phyloP scores from a whole-genome alignment of 2,113 vertebrate species.

The Tychaedon coryphoeus region DNA sequence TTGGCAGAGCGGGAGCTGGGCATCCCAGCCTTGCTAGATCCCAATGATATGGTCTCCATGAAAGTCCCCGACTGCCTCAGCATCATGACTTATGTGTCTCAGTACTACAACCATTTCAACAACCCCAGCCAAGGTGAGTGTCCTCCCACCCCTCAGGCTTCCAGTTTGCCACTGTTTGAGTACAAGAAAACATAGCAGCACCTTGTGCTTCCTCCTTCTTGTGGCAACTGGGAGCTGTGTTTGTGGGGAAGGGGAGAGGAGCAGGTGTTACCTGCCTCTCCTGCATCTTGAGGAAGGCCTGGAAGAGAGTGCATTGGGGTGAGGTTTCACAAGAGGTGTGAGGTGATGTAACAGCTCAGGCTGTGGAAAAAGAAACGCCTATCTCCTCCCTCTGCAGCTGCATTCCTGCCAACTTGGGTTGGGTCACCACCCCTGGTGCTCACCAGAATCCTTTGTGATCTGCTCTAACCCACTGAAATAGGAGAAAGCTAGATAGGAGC shows the following conservation, averaged over 20 bases:
- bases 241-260: background rate
- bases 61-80: conserved; percentile 93
- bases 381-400: background rate
- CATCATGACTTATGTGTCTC: conserved; percentile 95
- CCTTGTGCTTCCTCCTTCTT: background rate
- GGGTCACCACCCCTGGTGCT: background rate
- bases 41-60: conserved; percentile 98
- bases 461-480: background rate
- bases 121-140: conserved; percentile 76
- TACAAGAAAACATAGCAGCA: background rate
- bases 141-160: background rate
- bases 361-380: background rate
- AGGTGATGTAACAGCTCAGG: background rate
- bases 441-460: background rate
- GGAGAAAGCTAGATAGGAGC: background rate
- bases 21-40: conserved; percentile 93
- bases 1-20: conserved; percentile 91
- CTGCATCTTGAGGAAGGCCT: background rate
- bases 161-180: background rate
- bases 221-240: background rate
- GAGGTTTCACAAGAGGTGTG: background rate
- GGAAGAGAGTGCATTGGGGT: background rate
- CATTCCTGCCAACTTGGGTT: background rate
- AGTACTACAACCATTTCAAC: conserved; percentile 95
- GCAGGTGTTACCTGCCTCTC: background rate